Conservation (phyloP, 2,888 invertebrate species). For the Mimachlamys varia region DNA sequence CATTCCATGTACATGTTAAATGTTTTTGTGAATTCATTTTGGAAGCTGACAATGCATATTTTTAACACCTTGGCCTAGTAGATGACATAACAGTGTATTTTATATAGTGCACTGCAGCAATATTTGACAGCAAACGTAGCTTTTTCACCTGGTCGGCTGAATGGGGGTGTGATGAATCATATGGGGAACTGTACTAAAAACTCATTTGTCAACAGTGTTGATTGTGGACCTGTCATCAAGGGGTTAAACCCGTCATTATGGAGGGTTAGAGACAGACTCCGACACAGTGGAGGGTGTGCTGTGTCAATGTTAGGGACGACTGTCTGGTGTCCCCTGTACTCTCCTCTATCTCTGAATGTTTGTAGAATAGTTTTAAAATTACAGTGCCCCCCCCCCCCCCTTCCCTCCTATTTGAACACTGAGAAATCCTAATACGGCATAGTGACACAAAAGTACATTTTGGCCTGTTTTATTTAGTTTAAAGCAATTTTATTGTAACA, state of each 20-base stretch:
- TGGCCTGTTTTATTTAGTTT: too few species aligned
- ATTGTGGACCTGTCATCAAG: constrained; percentile 28
- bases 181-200: constrained; percentile 21
- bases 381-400: too few species aligned
- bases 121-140: constrained; percentile 13
- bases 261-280: not conserved
- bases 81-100: not conserved
- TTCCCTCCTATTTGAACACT: too few species aligned
- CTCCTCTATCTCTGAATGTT: not conserved
- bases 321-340: not conserved
- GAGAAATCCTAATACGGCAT: not conserved
- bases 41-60: not conserved
- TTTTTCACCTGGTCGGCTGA: not conserved
- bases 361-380: not conserved
- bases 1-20: not conserved
- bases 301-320: not conserved
- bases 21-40: not conserved
- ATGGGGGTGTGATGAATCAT: constrained; percentile 31
- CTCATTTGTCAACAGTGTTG: constrained; percentile 11
- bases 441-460: not conserved
- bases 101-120: not conserved
- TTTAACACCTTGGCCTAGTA: not conserved
- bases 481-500: too few species aligned
- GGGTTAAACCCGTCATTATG: constrained; percentile 34
- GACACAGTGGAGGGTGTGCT: not conserved